Percentiles rank a stretch among this genome's conserved stretches.
Conservation (phyloP, 2,797 vertebrate species). For the Sorex maritimensis region DNA sequence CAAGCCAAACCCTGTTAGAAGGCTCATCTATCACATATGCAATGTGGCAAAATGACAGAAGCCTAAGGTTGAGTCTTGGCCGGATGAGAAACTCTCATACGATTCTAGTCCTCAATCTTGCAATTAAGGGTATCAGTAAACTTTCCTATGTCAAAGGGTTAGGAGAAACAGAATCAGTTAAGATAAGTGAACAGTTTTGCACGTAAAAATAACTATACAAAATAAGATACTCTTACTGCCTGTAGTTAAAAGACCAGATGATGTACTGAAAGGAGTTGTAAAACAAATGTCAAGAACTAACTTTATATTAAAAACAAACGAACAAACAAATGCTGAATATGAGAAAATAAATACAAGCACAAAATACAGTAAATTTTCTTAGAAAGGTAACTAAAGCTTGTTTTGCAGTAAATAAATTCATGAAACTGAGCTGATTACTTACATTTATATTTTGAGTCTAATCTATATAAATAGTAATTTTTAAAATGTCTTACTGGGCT, state of each 20-base stretch:
- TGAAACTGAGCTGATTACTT: neutral
- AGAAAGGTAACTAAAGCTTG: neutral
- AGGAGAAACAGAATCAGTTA: conserved; percentile 46
- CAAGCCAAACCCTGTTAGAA: neutral
- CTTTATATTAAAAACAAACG: conserved; percentile 20
- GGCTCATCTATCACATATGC: neutral
- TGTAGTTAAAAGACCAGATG: conserved; percentile 33
- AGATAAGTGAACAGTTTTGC: conserved; percentile 31
- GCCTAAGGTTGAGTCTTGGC: neutral
- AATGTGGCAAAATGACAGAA: neutral
- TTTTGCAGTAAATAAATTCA: neutral
- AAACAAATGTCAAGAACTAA: conserved; percentile 7
- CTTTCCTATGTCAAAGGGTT: neutral
- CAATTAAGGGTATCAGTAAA: neutral
- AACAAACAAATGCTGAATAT: conserved; percentile 37
- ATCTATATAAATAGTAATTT: conserved; percentile 20
- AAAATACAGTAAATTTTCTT: conserved; percentile 25
- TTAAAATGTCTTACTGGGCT: neutral
- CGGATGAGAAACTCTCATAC: neutral
- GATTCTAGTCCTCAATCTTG: conserved; percentile 23
- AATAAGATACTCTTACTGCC: conserved; percentile 37
- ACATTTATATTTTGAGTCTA: conserved; percentile 53
- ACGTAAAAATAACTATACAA: conserved; percentile 9
- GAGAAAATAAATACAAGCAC: conserved; percentile 46
- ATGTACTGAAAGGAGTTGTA: conserved; percentile 49